These are phyloP conservation scores for Oeneis ivallda DNA, from an alignment of 2,888 invertebrate species.

Conservation along the genomic window DNA sequence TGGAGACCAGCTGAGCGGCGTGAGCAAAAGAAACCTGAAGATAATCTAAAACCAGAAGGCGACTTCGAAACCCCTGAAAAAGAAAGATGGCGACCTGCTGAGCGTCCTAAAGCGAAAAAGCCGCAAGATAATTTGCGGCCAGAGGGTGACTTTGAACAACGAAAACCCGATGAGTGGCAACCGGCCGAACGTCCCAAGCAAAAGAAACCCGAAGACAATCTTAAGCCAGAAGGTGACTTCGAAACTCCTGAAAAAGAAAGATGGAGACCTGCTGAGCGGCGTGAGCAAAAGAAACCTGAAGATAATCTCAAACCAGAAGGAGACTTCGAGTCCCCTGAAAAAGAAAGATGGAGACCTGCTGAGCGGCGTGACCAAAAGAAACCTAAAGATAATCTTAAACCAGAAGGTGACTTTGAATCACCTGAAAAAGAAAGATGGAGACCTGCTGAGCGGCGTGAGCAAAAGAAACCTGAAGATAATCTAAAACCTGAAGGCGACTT, in stretches of 20 bases:
- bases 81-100: slow-evolving; percentile 75
- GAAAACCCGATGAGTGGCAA: background rate
- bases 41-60: slow-evolving; percentile 82
- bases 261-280: slow-evolving; percentile 72
- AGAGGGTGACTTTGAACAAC: slow-evolving; percentile 73
- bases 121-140: slow-evolving; percentile 78
- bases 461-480: slow-evolving; percentile 57
- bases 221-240: slow-evolving; percentile 73
- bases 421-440: slow-evolving; percentile 51
- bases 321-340: slow-evolving; percentile 68
- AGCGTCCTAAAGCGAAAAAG: slow-evolving; percentile 69
- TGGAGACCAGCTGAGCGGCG: slow-evolving; percentile 79
- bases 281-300: slow-evolving; percentile 56
- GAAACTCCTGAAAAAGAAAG: slow-evolving; percentile 65
- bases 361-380: slow-evolving; percentile 83
- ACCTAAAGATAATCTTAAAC: slow-evolving; percentile 61
- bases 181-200: slow-evolving; percentile 12
- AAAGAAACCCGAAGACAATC: slow-evolving; percentile 52
- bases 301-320: slow-evolving; percentile 84
- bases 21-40: slow-evolving; percentile 78
- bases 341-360: slow-evolving; percentile 74
- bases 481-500: slow-evolving; percentile 78
- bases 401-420: slow-evolving; percentile 46
- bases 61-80: slow-evolving; percentile 70
- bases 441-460: slow-evolving; percentile 55